Conservation (phyloP, 2,888 invertebrate species). For the Labia minor region DNA sequence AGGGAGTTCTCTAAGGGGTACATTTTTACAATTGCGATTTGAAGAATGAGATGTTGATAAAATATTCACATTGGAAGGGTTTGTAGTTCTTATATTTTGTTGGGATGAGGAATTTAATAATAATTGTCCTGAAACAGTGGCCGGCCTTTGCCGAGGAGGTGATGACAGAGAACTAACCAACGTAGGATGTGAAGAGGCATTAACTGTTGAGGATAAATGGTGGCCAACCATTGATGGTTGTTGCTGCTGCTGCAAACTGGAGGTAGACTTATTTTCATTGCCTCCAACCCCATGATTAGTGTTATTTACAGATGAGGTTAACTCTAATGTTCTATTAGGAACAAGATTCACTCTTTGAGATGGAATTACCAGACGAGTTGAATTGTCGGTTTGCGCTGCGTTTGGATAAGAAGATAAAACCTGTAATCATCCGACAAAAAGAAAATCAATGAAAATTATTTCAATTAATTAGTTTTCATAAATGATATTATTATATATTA, state of each 20-base stretch:
- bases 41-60: conserved; percentile 20
- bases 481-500: too few relatives aligned
- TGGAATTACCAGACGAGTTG: conserved; percentile 9
- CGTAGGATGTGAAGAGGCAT: conserved; percentile 26
- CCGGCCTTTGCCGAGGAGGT: conserved; percentile 24
- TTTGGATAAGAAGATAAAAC: background rate
- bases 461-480: too few relatives aligned
- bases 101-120: conserved; percentile 22
- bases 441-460: too few relatives aligned
- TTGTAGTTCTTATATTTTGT: conserved; percentile 21
- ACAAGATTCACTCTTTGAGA: conserved; percentile 22
- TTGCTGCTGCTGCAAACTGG: background rate
- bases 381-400: background rate
- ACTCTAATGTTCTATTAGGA: conserved; percentile 19
- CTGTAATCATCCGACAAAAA: too few relatives aligned
- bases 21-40: conserved; percentile 40
- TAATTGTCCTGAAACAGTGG: conserved; percentile 19
- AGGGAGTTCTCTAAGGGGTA: conserved; percentile 35
- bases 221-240: background rate
- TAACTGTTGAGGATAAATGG: conserved; percentile 19
- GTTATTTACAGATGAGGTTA: background rate
- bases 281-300: conserved; percentile 19
- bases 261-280: background rate
- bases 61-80: conserved; percentile 23
- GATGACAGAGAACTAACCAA: conserved; percentile 26